These are phyloP conservation scores for Drosophila putrida DNA, from an alignment of 2,888 invertebrate genomes.

Conservation along the genomic window DNA sequence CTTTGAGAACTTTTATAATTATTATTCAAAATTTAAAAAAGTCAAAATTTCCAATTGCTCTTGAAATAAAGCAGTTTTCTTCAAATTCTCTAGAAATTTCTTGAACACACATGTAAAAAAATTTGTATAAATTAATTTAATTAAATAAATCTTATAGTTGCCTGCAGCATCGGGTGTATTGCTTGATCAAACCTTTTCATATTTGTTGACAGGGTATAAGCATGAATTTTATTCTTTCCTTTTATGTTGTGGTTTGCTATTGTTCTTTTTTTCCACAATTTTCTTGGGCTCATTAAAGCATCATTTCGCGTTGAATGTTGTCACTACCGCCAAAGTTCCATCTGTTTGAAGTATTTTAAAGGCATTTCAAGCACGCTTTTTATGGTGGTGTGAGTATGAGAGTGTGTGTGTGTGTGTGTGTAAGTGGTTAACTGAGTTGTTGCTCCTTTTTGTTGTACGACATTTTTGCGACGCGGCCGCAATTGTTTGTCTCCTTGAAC, in stretches of 20 bases:
- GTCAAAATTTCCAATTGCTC: too few species aligned
- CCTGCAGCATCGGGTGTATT: too few species aligned
- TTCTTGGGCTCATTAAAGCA: constrained; percentile 67
- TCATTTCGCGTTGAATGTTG: constrained; percentile 56
- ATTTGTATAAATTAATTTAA: too few species aligned
- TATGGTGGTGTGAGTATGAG: constrained; percentile 7
- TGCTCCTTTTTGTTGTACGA: constrained; percentile 52
- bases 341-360: constrained; percentile 35
- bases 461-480: constrained; percentile 66
- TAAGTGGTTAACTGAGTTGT: constrained; percentile 54
- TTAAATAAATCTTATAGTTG: not conserved
- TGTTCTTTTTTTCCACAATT: constrained; percentile 37
- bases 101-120: too few species aligned
- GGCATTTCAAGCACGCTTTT: constrained; percentile 26
- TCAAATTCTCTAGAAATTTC: too few species aligned
- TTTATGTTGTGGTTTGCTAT: not conserved
- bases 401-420: constrained; percentile 14
- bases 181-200: too few species aligned
- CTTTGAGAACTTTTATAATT: too few species aligned
- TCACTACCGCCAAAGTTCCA: constrained; percentile 38
- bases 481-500: constrained; percentile 78
- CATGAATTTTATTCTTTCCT: constrained; percentile 4
- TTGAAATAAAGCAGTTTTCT: too few species aligned
- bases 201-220: constrained; percentile 14
- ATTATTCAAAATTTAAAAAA: too few species aligned